Conservation (phyloP, 2,797 vertebrate species). For the Cossypha dichroa region DNA sequence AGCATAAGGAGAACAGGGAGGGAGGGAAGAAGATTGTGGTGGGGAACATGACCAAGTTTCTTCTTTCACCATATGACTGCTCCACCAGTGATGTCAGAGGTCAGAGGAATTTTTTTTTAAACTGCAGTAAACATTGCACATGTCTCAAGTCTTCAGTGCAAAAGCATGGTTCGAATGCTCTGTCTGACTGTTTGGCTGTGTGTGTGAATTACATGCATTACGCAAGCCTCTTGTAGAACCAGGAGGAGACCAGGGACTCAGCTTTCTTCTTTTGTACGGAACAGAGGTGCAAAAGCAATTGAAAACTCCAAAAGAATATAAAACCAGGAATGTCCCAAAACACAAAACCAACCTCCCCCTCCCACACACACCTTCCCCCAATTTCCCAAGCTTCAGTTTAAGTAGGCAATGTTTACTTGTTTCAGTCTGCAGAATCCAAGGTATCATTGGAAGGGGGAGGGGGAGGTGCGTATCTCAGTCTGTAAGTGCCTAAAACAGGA, state of each 20-base stretch:
- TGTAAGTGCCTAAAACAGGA: conserved; percentile 92
- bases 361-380: conserved; percentile 61
- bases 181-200: conserved; percentile 70
- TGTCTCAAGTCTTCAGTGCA: conserved; percentile 82
- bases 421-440: conserved; percentile 91
- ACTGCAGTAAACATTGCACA: conserved; percentile 83
- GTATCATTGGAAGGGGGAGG: conserved; percentile 88
- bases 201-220: conserved; percentile 69
- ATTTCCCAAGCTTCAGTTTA: conserved; percentile 81
- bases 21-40: conserved; percentile 38
- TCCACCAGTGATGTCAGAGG: conserved; percentile 75
- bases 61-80: conserved; percentile 71
- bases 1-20: conserved; percentile 33
- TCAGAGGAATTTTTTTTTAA: conserved; percentile 69
- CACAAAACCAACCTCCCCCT: conserved; percentile 63
- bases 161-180: conserved; percentile 70
- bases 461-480: conserved; percentile 90
- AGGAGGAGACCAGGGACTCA: conserved; percentile 71
- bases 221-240: conserved; percentile 72
- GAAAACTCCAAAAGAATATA: conserved; percentile 75
- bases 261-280: conserved; percentile 69
- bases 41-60: conserved; percentile 62
- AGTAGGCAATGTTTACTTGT: conserved; percentile 79
- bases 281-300: conserved; percentile 72
- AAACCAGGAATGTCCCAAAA: conserved; percentile 72